Percentiles rank a stretch among this genome's conserved stretches.
These are phyloP conservation scores for Phrynosoma platyrhinos DNA, from an alignment of 2,113 vertebrate genomes.

Conservation along the genomic window DNA sequence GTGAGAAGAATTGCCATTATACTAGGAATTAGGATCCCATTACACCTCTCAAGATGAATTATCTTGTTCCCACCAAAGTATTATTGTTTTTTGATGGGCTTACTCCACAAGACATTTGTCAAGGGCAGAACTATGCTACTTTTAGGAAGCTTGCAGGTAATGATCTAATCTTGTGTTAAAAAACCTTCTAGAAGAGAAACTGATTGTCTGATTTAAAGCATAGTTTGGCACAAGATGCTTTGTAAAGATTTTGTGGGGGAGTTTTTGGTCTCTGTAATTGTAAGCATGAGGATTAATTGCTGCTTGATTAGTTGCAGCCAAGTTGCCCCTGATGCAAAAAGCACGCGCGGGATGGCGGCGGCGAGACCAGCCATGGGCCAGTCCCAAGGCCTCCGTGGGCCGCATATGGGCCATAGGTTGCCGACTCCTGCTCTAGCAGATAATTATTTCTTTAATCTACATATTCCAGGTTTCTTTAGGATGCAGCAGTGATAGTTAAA, in stretches of 20 bases:
- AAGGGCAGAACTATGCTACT: background rate
- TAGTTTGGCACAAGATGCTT: background rate
- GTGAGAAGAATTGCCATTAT: background rate
- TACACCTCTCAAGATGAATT: slow-evolving; percentile 5
- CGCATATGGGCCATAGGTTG: too few relatives aligned
- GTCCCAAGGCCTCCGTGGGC: too few relatives aligned
- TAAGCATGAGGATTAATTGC: background rate
- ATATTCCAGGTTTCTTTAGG: too few relatives aligned
- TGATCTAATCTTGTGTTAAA: background rate
- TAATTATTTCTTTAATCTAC: too few relatives aligned
- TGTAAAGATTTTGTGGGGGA: background rate
- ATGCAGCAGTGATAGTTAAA: too few relatives aligned
- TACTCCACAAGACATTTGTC: background rate
- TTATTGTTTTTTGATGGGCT: slow-evolving; percentile 16
- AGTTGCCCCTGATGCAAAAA: background rate
- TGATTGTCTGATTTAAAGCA: background rate
- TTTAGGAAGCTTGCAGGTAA: background rate
- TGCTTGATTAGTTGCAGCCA: background rate
- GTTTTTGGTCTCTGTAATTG: background rate
- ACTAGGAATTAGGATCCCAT: background rate
- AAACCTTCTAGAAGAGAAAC: background rate
- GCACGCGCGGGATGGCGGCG: background rate
- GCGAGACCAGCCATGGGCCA: too few relatives aligned
- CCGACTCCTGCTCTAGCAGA: too few relatives aligned
- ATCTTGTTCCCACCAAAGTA: slow-evolving; percentile 1